Conservation (phyloP, 2,113 vertebrate species). For the Ptychochromis oligacanthus region DNA sequence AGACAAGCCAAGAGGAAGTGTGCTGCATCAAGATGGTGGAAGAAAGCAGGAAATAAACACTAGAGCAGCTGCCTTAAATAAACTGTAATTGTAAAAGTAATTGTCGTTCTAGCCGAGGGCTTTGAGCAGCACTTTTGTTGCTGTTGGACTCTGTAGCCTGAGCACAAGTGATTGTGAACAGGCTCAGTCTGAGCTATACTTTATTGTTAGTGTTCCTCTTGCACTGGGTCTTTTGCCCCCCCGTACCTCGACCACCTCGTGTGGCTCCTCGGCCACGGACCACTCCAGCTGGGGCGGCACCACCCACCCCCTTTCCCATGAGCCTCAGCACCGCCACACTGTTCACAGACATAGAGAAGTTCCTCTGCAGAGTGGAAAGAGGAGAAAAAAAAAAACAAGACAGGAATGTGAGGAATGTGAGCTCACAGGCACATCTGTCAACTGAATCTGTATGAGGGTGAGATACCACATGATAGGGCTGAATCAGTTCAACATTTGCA, state of each 20-base stretch:
- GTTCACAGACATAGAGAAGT: conserved; percentile 96
- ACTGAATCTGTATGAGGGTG: neutral
- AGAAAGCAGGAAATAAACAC: conserved; percentile 56
- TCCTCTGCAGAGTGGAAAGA: conserved; percentile 81
- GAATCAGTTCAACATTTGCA: neutral
- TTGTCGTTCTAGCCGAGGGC: conserved; percentile 22
- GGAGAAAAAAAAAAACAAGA: neutral
- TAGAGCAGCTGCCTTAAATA: conserved; percentile 42
- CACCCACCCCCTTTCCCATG: conserved; percentile 89
- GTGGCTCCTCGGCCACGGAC: conserved; percentile 86
- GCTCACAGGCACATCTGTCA: conserved; percentile 33
- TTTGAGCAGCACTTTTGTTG: conserved; percentile 30
- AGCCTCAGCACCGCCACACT: conserved; percentile 93
- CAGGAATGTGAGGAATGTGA: conserved; percentile 67
- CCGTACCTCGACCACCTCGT: conserved; percentile 86
- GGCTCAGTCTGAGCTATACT: neutral
- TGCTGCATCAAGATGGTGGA: conserved; percentile 57
- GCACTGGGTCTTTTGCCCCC: neutral
- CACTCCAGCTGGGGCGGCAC: conserved; percentile 79
- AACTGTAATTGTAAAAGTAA: conserved; percentile 23
- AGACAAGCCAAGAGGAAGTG: conserved; percentile 60
- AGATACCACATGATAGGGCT: neutral
- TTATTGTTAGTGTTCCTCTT: neutral
- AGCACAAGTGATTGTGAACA: conserved; percentile 18
- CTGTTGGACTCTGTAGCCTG: conserved; percentile 22